Evolutionary conservation across 1,140 invertebrate species (phyloP).

Genomic region (Thalassaphorura encarpata): DNA sequence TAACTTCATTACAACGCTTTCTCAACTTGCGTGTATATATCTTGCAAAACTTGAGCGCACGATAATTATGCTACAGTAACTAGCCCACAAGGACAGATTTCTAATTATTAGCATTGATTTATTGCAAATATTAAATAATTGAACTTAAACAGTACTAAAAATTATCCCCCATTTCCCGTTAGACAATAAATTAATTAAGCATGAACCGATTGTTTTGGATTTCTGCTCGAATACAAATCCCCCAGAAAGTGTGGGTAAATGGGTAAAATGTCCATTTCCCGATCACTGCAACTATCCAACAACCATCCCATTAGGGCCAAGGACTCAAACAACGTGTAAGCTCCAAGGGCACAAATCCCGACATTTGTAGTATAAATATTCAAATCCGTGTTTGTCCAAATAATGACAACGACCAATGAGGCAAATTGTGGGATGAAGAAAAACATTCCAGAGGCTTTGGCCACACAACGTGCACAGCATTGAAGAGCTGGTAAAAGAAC

Average conservation of each 20-base stretch:
- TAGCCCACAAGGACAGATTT: too few species aligned
- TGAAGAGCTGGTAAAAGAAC: constrained; percentile 5
- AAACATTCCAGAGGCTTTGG: constrained; percentile 5
- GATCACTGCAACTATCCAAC: constrained; percentile 14
- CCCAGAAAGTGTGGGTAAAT: constrained; percentile 31
- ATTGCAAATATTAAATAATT: too few species aligned
- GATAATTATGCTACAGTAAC: too few species aligned
- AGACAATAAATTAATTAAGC: too few species aligned
- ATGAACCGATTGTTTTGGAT: too few species aligned
- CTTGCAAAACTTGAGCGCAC: too few species aligned
- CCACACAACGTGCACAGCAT: background rate
- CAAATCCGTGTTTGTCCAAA: constrained; percentile 25
- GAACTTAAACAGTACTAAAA: too few species aligned
- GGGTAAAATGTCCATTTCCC: constrained; percentile 22
- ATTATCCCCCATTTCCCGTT: too few species aligned
- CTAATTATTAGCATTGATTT: too few species aligned
- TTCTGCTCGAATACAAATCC: too few species aligned
- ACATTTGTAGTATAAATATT: constrained; percentile 19
- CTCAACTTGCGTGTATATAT: too few species aligned
- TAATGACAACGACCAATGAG: constrained; percentile 14
- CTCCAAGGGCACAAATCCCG: constrained; percentile 19
- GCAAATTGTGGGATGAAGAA: constrained; percentile 28
- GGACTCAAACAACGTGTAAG: constrained; percentile 22
- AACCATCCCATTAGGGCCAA: constrained; percentile 23
- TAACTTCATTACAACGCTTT: too few species aligned